Percentiles rank a stretch among this genome's conserved stretches.
Conservation (phyloP, 1,140 invertebrate species). For the Nebria ingens region DNA sequence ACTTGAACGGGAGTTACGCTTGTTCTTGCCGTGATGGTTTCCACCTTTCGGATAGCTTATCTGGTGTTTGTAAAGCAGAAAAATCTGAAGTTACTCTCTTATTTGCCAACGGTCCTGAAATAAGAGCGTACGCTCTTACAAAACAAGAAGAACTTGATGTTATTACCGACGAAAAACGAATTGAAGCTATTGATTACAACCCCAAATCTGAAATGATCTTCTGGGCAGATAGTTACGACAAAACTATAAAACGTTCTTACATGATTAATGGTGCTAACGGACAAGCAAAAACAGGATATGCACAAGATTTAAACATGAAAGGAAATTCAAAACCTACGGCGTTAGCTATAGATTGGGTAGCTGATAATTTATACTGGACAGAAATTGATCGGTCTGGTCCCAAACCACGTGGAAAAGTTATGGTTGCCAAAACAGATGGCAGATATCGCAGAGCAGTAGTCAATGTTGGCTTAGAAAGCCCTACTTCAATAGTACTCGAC, state of each 20-base stretch:
- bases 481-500: slow-evolving; percentile 79
- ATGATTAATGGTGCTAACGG: slow-evolving; percentile 71
- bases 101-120: slow-evolving; percentile 76
- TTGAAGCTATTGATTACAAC: slow-evolving; percentile 82
- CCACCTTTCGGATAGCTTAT: slow-evolving; percentile 56
- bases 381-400: slow-evolving; percentile 68
- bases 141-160: slow-evolving; percentile 62
- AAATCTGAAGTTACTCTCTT: slow-evolving; percentile 53
- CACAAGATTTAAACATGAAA: slow-evolving; percentile 80
- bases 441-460: slow-evolving; percentile 73
- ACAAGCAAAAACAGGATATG: slow-evolving; percentile 67
- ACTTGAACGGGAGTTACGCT: slow-evolving; percentile 84
- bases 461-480: slow-evolving; percentile 60
- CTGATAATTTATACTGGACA: slow-evolving; percentile 89
- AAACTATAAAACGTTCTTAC: slow-evolving; percentile 82
- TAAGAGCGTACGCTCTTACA: slow-evolving; percentile 60
- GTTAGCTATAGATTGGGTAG: slow-evolving; percentile 84
- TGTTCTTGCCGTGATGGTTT: slow-evolving; percentile 83
- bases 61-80: slow-evolving; percentile 67
- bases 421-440: slow-evolving; percentile 83
- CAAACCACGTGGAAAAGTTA: slow-evolving; percentile 62
- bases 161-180: slow-evolving; percentile 69
- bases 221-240: slow-evolving; percentile 86
- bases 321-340: slow-evolving; percentile 70
- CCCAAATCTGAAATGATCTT: slow-evolving; percentile 72